phyloP scores from a whole-genome alignment of 2,888 invertebrate species.

The Ormyrus nitidulus region DNA sequence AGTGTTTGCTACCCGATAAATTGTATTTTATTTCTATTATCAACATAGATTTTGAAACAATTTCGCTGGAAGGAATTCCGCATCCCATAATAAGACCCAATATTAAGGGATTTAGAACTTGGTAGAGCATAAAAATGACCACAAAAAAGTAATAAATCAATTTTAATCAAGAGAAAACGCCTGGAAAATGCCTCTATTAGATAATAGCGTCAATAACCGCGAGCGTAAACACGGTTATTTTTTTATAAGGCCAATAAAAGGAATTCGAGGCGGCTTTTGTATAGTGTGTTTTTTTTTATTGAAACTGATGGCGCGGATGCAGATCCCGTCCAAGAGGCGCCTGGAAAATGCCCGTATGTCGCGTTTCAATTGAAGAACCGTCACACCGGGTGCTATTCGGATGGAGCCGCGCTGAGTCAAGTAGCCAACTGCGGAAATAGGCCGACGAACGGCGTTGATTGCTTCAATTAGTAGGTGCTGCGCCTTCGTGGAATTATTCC shows the following conservation, averaged over 20 bases:
- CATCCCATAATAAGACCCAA: no score
- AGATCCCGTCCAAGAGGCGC: slow-evolving; percentile 34
- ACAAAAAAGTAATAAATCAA: no score
- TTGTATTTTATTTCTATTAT: no score
- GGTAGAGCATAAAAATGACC: no score
- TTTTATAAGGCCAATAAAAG: slow-evolving; percentile 7
- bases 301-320: slow-evolving; percentile 17
- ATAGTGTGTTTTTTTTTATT: not conserved
- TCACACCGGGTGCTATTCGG: slow-evolving; percentile 44
- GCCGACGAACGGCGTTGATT: slow-evolving; percentile 59
- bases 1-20: no score
- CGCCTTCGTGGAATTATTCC: slow-evolving; percentile 58
- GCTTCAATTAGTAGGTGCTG: slow-evolving; percentile 60
- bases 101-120: no score
- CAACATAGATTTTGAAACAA: no score
- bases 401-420: slow-evolving; percentile 58
- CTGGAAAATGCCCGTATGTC: slow-evolving; percentile 51
- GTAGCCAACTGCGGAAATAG: slow-evolving; percentile 62
- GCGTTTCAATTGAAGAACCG: slow-evolving; percentile 49
- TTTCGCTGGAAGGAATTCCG: no score
- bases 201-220: no score
- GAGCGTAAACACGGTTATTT: not conserved
- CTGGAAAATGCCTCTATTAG: no score
- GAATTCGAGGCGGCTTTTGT: no score
- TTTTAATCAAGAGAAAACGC: no score